These are phyloP conservation scores for Coleophora deauratella DNA, from an alignment of 2,888 invertebrate species.

Conservation along the genomic window DNA sequence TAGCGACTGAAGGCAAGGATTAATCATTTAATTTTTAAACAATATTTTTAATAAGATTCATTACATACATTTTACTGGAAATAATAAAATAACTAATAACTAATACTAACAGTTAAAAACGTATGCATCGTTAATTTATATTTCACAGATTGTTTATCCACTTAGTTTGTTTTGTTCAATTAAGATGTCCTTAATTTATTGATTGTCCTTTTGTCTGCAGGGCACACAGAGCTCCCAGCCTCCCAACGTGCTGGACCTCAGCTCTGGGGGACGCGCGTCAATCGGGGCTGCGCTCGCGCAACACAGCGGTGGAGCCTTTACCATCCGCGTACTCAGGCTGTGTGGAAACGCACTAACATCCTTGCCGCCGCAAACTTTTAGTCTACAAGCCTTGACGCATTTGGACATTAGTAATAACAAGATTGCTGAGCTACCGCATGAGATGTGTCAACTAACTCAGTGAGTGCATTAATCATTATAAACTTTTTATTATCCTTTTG, in stretches of 20 bases:
- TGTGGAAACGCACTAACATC: slow-evolving; percentile 72
- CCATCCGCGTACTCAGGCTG: slow-evolving; percentile 47
- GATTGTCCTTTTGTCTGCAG: slow-evolving; percentile 28
- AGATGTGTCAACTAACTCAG: slow-evolving; percentile 71
- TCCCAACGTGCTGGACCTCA: slow-evolving; percentile 58
- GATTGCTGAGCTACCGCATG: slow-evolving; percentile 76
- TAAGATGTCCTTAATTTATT: no score
- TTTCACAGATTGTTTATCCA: no score
- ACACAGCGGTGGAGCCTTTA: slow-evolving; percentile 47
- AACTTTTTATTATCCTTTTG: not conserved
- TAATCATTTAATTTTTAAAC: no score
- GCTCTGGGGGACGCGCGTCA: slow-evolving; percentile 49
- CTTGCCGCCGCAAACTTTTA: slow-evolving; percentile 76
- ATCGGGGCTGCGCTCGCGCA: slow-evolving; percentile 47
- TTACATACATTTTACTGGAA: no score
- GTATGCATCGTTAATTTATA: no score
- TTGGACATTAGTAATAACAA: slow-evolving; percentile 81
- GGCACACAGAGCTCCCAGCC: slow-evolving; percentile 63
- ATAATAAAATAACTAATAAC: no score
- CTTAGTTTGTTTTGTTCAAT: no score
- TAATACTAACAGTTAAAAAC: no score
- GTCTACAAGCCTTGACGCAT: slow-evolving; percentile 74
- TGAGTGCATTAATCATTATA: slow-evolving; percentile 29
- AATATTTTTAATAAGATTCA: no score
- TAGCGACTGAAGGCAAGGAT: no score